Percentiles rank a stretch among this genome's conserved stretches.
These are phyloP conservation scores for Osmerus eperlanus DNA, from an alignment of 2,113 vertebrate species.

Conservation along the genomic window DNA sequence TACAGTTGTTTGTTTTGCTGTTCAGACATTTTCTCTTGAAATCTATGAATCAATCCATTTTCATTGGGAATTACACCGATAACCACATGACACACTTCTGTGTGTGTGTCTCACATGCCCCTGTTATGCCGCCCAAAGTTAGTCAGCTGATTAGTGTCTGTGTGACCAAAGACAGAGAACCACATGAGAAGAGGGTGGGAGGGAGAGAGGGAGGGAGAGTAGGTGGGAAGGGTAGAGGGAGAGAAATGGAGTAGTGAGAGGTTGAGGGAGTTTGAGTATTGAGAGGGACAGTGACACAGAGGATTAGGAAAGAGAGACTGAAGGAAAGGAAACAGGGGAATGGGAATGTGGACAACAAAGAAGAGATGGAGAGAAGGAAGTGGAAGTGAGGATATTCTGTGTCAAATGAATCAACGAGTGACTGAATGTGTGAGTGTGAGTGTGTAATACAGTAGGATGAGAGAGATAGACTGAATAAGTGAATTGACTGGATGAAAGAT, in stretches of 20 bases:
- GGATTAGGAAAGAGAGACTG: neutral
- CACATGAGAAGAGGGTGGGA: neutral
- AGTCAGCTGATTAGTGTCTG: neutral
- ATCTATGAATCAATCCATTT: neutral
- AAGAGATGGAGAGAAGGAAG: neutral
- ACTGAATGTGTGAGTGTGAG: neutral
- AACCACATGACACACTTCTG: neutral
- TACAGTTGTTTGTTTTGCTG: too few relatives aligned
- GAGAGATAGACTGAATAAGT: too few relatives aligned
- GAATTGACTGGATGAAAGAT: too few relatives aligned
- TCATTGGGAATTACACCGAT: neutral
- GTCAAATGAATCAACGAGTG: neutral
- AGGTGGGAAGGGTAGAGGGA: neutral
- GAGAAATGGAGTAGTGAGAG: neutral
- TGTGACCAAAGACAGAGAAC: neutral
- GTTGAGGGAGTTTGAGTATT: neutral
- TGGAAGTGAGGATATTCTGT: neutral
- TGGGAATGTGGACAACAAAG: neutral
- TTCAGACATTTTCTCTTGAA: too few relatives aligned
- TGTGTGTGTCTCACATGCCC: neutral
- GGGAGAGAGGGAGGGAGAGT: neutral
- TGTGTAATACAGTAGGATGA: too few relatives aligned
- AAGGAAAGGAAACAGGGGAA: neutral
- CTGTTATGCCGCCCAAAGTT: neutral
- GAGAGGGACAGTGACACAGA: too few relatives aligned